Percentiles rank a stretch among this genome's conserved stretches.
Conservation (phyloP, 2,113 vertebrate genomes). For the Sclerurus mexicanus region DNA sequence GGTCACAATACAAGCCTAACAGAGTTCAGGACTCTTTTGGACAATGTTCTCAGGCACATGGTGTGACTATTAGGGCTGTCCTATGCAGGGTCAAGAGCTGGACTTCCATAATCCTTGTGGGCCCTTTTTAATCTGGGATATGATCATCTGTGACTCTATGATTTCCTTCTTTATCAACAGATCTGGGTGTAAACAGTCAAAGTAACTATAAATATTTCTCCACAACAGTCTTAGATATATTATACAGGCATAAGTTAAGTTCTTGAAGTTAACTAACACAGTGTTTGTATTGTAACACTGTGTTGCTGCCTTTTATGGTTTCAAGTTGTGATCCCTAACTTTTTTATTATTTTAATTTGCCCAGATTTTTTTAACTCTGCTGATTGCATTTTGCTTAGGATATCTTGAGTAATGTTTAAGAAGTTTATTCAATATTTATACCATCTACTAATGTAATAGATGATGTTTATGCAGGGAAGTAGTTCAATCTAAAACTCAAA, state of each 20-base stretch:
- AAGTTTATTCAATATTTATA: background rate
- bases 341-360: background rate
- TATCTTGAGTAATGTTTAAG: background rate
- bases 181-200: background rate
- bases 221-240: background rate
- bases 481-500: background rate
- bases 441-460: background rate
- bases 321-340: background rate
- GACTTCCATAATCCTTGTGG: background rate
- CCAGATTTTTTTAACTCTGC: background rate
- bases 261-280: background rate
- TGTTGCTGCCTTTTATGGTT: background rate
- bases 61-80: background rate
- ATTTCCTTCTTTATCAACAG: background rate
- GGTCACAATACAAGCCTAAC: background rate
- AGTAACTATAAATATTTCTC: slow-evolving; percentile 32
- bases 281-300: background rate
- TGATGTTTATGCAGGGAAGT: background rate
- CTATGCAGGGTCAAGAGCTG: background rate
- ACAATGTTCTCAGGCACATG: background rate
- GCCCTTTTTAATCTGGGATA: background rate
- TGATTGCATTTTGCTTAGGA: background rate
- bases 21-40: background rate
- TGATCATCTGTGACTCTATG: background rate
- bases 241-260: background rate